phyloP scores from a whole-genome alignment of 2,113 vertebrate genomes.

The Tupaia chinensis region DNA sequence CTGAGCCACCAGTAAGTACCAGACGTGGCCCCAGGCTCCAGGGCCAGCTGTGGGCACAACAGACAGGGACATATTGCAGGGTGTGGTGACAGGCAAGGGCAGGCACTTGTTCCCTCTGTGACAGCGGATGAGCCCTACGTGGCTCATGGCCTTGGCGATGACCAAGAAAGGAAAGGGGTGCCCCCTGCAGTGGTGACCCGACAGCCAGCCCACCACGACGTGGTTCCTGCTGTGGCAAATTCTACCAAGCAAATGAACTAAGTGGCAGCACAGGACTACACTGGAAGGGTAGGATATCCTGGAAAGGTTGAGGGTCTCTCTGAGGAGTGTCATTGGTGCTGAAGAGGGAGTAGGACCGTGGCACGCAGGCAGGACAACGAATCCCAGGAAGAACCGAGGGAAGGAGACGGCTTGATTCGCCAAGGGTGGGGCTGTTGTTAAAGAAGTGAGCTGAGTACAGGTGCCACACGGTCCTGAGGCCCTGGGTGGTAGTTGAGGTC shows the following conservation, averaged over 20 bases:
- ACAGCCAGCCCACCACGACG: no score
- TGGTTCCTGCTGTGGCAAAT: no score
- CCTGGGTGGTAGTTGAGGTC: accelerated
- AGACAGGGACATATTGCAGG: neutral
- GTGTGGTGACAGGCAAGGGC: neutral
- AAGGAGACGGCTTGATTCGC: neutral
- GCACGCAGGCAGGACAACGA: neutral
- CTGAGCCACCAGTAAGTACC: neutral
- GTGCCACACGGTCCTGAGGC: neutral
- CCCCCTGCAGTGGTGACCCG: neutral
- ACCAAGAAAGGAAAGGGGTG: no score
- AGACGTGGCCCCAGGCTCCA: neutral
- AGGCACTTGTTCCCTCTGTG: neutral
- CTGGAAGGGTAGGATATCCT: neutral
- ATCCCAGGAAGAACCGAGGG: neutral
- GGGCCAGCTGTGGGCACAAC: neutral
- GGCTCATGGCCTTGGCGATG: neutral
- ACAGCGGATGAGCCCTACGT: no score
- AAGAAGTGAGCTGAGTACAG: no score
- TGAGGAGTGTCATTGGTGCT: neutral
- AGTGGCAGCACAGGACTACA: neutral
- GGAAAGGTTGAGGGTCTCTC: neutral
- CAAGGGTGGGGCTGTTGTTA: neutral
- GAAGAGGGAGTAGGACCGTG: neutral
- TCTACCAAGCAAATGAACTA: neutral